Base-by-base conservation (phyloP, 1,140 invertebrate species). In the Neelides sp. region DNA sequence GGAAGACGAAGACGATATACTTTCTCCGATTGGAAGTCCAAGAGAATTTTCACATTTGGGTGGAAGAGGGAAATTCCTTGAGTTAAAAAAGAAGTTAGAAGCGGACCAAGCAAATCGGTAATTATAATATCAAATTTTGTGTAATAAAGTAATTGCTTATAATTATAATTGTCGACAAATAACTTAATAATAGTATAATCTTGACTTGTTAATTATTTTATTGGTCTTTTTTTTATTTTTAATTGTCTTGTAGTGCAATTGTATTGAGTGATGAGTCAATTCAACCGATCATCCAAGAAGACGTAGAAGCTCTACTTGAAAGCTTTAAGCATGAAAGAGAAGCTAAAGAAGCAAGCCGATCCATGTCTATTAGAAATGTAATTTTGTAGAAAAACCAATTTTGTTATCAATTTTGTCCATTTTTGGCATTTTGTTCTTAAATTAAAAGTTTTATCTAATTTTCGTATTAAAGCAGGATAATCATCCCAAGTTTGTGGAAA, bases 1-100 rank as follows among this genome's bases (percentile, higher is more conserved):
- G 2, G 52, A 54, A 24, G 52, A 54, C 17, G 52, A 44, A 10
- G 36, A 15, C 3, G 26, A 30, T 42, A 30, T 52, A 27, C 3
- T 45, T 4, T 54, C 52, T 7, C 52, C 52, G 8, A 48, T 57
- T 20, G 55, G 51, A 1, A 54, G 51, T 48, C 47, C 47, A 12
- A 45, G 51, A 1, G 51, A 45, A 39, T 27, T 40, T 4, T 34
- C 22, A 15, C 8, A 22, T 15, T 28, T 48, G n/a, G 51, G 36
- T 24, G 44, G 48, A 17, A 27, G 44, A 2, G 45, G 36, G 4
- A 52, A 50, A 23, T 54, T 54, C 17, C 26, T 50, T 12, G 42
- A 57, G 15, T 22, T 57, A 12, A 57, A 49, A 26, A 23, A 42
- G 34, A 53, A 57, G 30, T 26, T 57, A 7, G 45, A 54, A 30